phyloP scores from a whole-genome alignment of 2,888 invertebrate species.

The Rhagonycha fulva region DNA sequence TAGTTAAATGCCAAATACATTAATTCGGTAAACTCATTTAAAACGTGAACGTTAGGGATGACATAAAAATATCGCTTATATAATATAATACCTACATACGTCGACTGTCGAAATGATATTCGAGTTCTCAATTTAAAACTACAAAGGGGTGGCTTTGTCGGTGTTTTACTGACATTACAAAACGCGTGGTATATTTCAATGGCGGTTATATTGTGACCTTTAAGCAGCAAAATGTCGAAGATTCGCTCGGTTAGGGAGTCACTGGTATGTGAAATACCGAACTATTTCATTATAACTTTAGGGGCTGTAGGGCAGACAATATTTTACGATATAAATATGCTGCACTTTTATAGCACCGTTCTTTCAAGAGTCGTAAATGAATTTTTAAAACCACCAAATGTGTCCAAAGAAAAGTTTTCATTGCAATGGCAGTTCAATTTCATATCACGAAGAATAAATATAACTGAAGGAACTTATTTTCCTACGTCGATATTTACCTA shows the following conservation, averaged over 20 bases:
- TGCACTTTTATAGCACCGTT: slow-evolving; percentile 7
- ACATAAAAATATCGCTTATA: neutral
- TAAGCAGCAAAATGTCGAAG: slow-evolving; percentile 36
- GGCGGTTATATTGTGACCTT: slow-evolving; percentile 19
- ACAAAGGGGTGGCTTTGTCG: neutral
- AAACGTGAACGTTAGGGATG: neutral
- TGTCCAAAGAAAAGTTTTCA: neutral
- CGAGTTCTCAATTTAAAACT: neutral
- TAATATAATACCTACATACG: neutral
- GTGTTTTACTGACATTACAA: slow-evolving; percentile 12
- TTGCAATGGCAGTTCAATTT: slow-evolving; percentile 14
- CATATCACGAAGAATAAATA: neutral
- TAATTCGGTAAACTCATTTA: neutral
- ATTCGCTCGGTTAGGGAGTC: slow-evolving; percentile 34
- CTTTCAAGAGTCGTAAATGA: neutral
- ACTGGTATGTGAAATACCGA: slow-evolving; percentile 38
- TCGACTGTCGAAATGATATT: neutral
- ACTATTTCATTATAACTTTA: slow-evolving; percentile 25
- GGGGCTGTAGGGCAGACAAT: slow-evolving; percentile 16
- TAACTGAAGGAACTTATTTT: neutral
- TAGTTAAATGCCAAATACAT: neutral
- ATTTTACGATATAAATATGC: slow-evolving; percentile 22
- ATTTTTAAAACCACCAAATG: neutral
- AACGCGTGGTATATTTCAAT: slow-evolving; percentile 4
- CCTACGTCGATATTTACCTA: neutral